These are phyloP conservation scores for Drosophila ogumai DNA, from an alignment of 1,140 invertebrate genomes.

Conservation along the genomic window DNA sequence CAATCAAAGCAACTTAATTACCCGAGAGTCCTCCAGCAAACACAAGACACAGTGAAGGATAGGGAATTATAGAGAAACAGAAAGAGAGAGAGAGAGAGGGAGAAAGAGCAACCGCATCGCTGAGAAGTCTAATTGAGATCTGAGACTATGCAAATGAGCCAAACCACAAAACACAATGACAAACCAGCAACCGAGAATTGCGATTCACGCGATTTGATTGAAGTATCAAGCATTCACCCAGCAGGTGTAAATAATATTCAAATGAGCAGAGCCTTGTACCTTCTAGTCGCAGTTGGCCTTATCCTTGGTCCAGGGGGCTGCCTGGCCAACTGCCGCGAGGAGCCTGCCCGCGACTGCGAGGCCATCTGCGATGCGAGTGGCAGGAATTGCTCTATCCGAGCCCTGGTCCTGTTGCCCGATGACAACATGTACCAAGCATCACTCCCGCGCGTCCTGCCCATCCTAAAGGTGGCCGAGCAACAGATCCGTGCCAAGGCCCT, in stretches of 20 bases:
- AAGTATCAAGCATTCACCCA: not conserved
- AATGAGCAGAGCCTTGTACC: conserved; percentile 17
- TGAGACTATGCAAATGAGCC: conserved; percentile 45
- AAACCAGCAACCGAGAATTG: conserved; percentile 2
- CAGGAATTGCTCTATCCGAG: conserved; percentile 86
- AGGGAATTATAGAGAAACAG: not conserved
- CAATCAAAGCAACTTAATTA: conserved; percentile 61
- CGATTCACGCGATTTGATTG: conserved; percentile 31
- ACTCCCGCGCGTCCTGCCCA: conserved; percentile 86
- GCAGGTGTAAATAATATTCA: conserved; percentile 4
- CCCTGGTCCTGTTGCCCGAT: conserved; percentile 86
- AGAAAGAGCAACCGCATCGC: conserved; percentile 5
- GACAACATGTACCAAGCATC: conserved; percentile 86
- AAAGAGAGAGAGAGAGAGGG: not conserved
- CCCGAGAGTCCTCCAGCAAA: conserved; percentile 23
- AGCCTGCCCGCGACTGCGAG: conserved; percentile 85
- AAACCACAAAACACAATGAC: conserved; percentile 20
- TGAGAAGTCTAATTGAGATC: not conserved
- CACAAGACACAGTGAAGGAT: conserved; percentile 9
- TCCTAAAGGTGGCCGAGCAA: conserved; percentile 87
- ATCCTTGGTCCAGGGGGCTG: conserved; percentile 11
- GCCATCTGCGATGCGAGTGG: conserved; percentile 84
- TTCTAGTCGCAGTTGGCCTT: conserved; percentile 35
- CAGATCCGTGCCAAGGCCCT: conserved; percentile 85
- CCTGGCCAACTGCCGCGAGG: conserved; percentile 82